These are phyloP conservation scores for Nematolebias whitei DNA, from an alignment of 2,113 vertebrate species.

Conservation along the genomic window DNA sequence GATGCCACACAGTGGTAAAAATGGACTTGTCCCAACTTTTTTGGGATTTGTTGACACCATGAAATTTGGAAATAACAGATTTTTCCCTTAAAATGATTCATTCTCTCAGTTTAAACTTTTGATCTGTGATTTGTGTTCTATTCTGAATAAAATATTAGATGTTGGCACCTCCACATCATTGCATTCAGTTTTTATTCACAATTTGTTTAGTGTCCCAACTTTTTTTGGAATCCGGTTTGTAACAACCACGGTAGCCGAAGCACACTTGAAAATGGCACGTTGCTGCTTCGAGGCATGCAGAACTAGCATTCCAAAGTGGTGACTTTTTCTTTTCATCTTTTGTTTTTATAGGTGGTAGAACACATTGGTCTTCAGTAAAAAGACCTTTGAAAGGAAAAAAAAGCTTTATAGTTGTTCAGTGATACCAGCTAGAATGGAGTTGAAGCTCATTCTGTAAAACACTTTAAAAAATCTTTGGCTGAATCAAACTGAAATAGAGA, in stretches of 20 bases:
- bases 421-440: background rate
- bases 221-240: background rate
- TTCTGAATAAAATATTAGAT: too few species aligned
- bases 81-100: too few species aligned
- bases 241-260: background rate
- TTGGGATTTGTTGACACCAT: too few species aligned
- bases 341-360: background rate
- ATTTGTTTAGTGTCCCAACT: too few species aligned
- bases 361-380: background rate
- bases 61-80: too few species aligned
- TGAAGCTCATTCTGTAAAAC: background rate
- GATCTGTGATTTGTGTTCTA: too few species aligned
- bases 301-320: background rate
- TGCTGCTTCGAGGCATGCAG: background rate
- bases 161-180: too few species aligned
- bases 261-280: background rate
- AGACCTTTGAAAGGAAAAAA: background rate
- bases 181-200: too few species aligned
- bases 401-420: background rate
- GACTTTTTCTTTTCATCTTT: background rate
- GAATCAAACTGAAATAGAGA: background rate
- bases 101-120: too few species aligned
- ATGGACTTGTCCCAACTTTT: too few species aligned
- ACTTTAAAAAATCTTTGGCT: background rate
- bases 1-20: too few species aligned